phyloP scores from a whole-genome alignment of 2,888 invertebrate species.

The Chelonus formosanus region DNA sequence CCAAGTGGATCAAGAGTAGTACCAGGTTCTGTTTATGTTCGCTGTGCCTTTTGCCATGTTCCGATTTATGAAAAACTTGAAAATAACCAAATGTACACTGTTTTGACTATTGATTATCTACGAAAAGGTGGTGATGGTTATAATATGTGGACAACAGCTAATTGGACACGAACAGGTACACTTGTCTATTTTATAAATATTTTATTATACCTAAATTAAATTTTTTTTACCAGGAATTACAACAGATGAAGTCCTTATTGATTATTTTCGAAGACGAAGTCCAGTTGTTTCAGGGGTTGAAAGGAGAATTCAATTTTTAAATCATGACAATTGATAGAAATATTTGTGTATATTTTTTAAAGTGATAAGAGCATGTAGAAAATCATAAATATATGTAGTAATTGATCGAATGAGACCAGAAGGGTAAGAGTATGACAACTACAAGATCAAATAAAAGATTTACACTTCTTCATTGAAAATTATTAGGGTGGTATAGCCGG shows the following conservation, averaged over 20 bases:
- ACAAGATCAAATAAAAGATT: conserved; percentile 10
- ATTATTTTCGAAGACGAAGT: too few relatives aligned
- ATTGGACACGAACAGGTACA: conserved; percentile 45
- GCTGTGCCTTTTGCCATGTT: conserved; percentile 76
- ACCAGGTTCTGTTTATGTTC: conserved; percentile 67
- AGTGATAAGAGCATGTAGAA: neutral
- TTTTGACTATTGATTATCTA: conserved; percentile 75
- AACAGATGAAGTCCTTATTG: too few relatives aligned
- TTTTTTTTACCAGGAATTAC: too few relatives aligned
- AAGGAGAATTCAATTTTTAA: too few relatives aligned
- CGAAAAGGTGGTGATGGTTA: conserved; percentile 81
- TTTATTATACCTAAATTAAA: too few relatives aligned
- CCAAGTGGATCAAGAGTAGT: conserved; percentile 73
- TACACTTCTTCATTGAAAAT: conserved; percentile 15
- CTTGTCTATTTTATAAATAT: too few relatives aligned
- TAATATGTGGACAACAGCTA: conserved; percentile 60
- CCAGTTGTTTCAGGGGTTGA: too few relatives aligned
- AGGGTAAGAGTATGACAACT: conserved; percentile 7
- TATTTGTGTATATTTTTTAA: neutral
- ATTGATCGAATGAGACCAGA: conserved; percentile 15
- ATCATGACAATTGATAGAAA: neutral
- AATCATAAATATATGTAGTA: conserved; percentile 4
- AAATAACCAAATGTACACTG: conserved; percentile 68
- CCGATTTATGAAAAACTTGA: conserved; percentile 71
- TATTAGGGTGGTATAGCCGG: conserved; percentile 33